Evolutionary conservation across 2,888 invertebrate genomes (phyloP), one percentile per base, ranked within the genome.

Genomic region (Dicyrtomina minuta): DNA sequence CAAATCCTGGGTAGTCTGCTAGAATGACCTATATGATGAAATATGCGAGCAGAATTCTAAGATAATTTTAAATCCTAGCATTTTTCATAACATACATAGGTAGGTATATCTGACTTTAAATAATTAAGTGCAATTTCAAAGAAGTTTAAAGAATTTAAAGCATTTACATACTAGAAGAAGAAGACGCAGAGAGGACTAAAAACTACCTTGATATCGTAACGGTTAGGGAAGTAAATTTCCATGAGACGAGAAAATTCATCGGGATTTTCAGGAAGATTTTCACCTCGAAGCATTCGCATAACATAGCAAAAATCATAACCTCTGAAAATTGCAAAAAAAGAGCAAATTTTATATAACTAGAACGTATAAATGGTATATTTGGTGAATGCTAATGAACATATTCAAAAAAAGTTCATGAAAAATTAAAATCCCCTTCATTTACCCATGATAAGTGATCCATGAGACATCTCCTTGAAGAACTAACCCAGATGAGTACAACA

Each of bases 251-350:
- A 98, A 82, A 99, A 99, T 33, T 33, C 33, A 80, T 96, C 95
- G 79, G 90, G 89, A 81, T 96, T 95, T 74, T 89, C 88, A n/a
- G 98, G 98, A 79, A 99, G 85, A 82, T 92, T 91, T 81, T 90
- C 90, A 83, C 95, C 92, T 2, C 96, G 97, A 73, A 98, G 86
- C 71, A 98, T 85, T 84, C 97, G 97, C 61, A 99, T 85, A 78
- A 99, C 85, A 83, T 99, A 99, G 51, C 98, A 98, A 84, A 99
- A 99, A 84, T 99, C 99, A 82, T 98, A 99, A 73, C 97, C 97
- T 77, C 97, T 86, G 81, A 64, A 79, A 20, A 53, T 10, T 13
- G 17, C 4, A 17, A 22, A 17, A 53, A 53, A 12, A 46, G 15
- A 46, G 13, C 46, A 46, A 3, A 33, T 33, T 33, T 33, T 8